These are phyloP conservation scores for Hirtodrosophila duncani DNA, from an alignment of 2,888 invertebrate genomes.

Conservation along the genomic window DNA sequence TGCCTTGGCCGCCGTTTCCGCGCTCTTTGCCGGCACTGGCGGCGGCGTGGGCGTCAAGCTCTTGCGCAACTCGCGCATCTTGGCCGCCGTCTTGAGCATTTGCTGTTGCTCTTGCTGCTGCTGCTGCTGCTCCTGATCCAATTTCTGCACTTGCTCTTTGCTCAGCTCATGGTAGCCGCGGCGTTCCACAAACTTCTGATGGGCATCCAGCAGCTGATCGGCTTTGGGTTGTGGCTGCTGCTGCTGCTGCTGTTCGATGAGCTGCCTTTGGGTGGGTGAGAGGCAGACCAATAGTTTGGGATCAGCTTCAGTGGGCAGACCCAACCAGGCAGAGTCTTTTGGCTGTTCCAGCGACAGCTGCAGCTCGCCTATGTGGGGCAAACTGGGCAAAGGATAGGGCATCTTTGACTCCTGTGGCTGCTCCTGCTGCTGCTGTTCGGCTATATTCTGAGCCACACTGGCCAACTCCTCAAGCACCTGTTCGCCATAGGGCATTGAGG, in stretches of 20 bases:
- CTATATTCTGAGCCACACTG: conserved; percentile 80
- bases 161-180: conserved; percentile 80
- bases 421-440: conserved; percentile 36
- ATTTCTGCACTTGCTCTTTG: conserved; percentile 68
- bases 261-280: conserved; percentile 85
- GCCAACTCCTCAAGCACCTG: conserved; percentile 85
- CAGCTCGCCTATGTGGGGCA: conserved; percentile 79
- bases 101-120: conserved; percentile 61
- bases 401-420: conserved; percentile 63
- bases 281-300: conserved; percentile 83
- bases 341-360: conserved; percentile 54
- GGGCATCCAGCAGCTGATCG: conserved; percentile 84
- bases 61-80: conserved; percentile 75
- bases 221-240: conserved; percentile 76
- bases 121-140: conserved; percentile 53
- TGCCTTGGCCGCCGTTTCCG: conserved; percentile 70
- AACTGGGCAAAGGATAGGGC: conserved; percentile 79
- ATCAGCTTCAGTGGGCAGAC: conserved; percentile 81
- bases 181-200: conserved; percentile 84
- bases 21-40: conserved; percentile 73
- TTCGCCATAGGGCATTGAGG: conserved; percentile 84
- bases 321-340: conserved; percentile 80
- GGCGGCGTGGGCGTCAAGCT: conserved; percentile 75
- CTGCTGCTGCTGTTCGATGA: conserved; percentile 80
- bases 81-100: conserved; percentile 66